A percentile compares a stretch with the other conserved stretches of the same genome.
Conservation (phyloP, 2,888 invertebrate species). For the Drosophila nigritarsus region DNA sequence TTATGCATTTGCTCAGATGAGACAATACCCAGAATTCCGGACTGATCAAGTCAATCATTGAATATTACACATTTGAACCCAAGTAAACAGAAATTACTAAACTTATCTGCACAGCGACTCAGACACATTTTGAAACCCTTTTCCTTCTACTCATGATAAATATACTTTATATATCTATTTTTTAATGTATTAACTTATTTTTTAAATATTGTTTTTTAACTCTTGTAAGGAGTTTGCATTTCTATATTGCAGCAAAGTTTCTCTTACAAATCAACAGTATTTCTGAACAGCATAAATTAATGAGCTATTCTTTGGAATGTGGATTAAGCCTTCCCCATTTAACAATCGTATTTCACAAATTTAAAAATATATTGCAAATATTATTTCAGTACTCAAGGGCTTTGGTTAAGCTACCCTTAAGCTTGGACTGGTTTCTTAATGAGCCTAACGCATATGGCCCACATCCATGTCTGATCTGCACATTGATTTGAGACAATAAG, state of each 20-base stretch:
- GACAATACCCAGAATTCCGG: not conserved
- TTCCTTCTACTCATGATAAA: too few species aligned
- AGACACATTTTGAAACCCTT: too few species aligned
- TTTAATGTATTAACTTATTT: too few species aligned
- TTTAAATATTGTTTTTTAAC: too few species aligned
- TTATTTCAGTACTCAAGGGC: not conserved
- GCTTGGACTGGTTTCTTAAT: slow-evolving; percentile 7
- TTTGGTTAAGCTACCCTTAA: not conserved
- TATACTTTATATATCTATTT: too few species aligned
- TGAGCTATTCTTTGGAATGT: not conserved
- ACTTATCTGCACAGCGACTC: too few species aligned
- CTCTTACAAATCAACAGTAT: not conserved
- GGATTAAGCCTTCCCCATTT: not conserved
- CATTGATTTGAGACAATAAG: slow-evolving; percentile 36
- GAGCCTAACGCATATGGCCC: slow-evolving; percentile 14
- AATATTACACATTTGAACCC: not conserved
- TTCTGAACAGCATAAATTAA: not conserved
- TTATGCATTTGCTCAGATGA: not conserved
- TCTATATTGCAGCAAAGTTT: not conserved
- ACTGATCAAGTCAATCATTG: not conserved
- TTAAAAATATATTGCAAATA: not conserved
- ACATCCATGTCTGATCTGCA: not conserved
- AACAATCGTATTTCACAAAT: not conserved
- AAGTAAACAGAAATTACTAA: not conserved
- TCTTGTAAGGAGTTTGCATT: not conserved